These are phyloP conservation scores for Pangasianodon hypophthalmus DNA, from an alignment of 2,113 vertebrate genomes.

Conservation along the genomic window DNA sequence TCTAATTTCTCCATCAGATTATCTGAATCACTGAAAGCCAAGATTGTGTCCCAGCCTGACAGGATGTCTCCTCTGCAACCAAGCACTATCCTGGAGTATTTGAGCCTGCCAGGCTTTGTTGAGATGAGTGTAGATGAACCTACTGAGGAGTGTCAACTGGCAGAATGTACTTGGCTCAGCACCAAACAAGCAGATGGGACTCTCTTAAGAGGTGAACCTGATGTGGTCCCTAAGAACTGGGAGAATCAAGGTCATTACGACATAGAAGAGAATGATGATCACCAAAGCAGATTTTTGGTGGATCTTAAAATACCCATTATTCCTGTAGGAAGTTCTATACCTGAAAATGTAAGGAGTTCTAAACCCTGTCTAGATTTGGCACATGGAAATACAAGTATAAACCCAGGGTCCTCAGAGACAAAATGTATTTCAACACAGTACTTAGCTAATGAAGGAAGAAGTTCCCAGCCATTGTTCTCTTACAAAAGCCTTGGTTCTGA, in stretches of 20 bases:
- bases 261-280: conserved; percentile 25
- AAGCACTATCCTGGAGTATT: conserved; percentile 77
- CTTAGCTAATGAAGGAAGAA: conserved; percentile 48
- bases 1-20: conserved; percentile 70
- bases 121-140: conserved; percentile 82
- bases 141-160: conserved; percentile 59
- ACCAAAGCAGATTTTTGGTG: conserved; percentile 26
- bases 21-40: conserved; percentile 68
- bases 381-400: conserved; percentile 46
- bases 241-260: conserved; percentile 65
- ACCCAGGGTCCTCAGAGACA: conserved; percentile 61
- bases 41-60: conserved; percentile 58
- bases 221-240: conserved; percentile 72
- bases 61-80: conserved; percentile 72
- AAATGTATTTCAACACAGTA: conserved; percentile 27
- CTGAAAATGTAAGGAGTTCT: conserved; percentile 38
- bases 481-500: conserved; percentile 49
- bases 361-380: conserved; percentile 43
- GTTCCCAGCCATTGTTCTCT: conserved; percentile 57
- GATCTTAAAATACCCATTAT: conserved; percentile 17
- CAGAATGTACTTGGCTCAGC: conserved; percentile 48
- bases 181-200: conserved; percentile 46
- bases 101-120: conserved; percentile 79
- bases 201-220: conserved; percentile 62
- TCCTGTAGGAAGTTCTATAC: conserved; percentile 1